Base-by-base conservation (phyloP, 30 jellyfish, hydroid and myxozoan species). In the Hydractinia symbiolongicarpus region DNA sequence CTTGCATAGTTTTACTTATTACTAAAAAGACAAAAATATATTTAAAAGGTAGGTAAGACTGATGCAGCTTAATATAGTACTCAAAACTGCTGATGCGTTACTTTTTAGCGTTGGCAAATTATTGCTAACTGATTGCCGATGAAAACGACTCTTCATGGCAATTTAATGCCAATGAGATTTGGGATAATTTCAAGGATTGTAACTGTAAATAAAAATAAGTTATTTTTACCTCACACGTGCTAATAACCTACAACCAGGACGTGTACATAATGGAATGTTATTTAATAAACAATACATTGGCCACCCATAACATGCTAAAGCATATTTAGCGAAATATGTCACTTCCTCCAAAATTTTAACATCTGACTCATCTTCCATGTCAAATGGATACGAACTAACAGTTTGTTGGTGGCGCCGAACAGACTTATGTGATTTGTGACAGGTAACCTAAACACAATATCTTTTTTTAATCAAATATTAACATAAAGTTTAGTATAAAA, bases 301-400 rank as follows among this genome's bases (percentile, higher is more conserved):
- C 99, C 99, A 93, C 20, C 99, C 99, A 81, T 93, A 93, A 21
- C 89, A 76, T 5, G 99, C 99, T 73, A 93, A 60, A 0, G 99
- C 96, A 68, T 93, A 88, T 7, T 95, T 67, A 16, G 95, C 87
- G 69, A 79, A 93, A 61, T 93, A 81, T 5, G 85, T 75, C 7
- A 88, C 66, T n/a, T 93, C 96, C n/a, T 86, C 83, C 40, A 87
- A 57, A 19, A 84, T 66, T 55, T 61, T 76, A 53, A 79, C 17
- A 10, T 93, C 96, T 5, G 30, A 80, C 99, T 93, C 9, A 62
- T 88, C 69, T 54, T 83, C 79, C 20, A 52, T 72, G 77, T 90
- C 79, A 76, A 90, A 85, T 4, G 93, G 82, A 61, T 54, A 77
- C 50, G 97, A 83, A 60, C 86, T 80, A 5, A 55, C 44, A 4